Conservation (phyloP, 1,140 invertebrate species). For the Eurosta solidaginis region DNA sequence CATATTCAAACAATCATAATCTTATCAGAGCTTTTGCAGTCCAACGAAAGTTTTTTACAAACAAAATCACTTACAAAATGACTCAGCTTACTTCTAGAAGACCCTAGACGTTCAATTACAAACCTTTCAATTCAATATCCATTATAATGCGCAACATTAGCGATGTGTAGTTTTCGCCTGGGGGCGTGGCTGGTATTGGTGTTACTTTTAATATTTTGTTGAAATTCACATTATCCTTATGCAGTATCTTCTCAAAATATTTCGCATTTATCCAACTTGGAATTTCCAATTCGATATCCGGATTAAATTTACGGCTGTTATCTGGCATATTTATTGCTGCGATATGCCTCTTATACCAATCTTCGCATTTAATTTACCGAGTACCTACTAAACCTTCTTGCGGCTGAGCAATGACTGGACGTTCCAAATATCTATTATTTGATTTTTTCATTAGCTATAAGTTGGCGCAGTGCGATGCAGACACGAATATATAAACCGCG, state of each 20-base stretch:
- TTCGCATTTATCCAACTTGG: constrained; percentile 50
- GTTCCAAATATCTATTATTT: neutral
- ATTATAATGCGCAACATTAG: constrained; percentile 53
- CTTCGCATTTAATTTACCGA: neutral
- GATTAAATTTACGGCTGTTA: constrained; percentile 52
- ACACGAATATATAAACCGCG: neutral
- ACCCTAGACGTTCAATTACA: neutral
- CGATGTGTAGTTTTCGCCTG: constrained; percentile 53
- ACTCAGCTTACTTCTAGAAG: neutral
- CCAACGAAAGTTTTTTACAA: neutral
- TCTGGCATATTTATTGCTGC: constrained; percentile 44
- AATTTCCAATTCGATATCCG: constrained; percentile 40
- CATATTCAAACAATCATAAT: neutral
- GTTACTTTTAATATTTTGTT: constrained; percentile 51
- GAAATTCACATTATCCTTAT: constrained; percentile 47
- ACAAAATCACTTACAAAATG: neutral
- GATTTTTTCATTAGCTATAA: neutral
- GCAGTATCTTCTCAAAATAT: constrained; percentile 50
- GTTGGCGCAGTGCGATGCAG: neutral
- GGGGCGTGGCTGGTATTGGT: constrained; percentile 51
- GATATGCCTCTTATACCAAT: neutral
- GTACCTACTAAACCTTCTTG: neutral
- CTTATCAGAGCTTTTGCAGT: neutral
- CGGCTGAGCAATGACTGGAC: neutral
- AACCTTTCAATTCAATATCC: constrained; percentile 57